Base-by-base conservation (phyloP, 2,113 vertebrate species). In the Aphyosemion australe region DNA sequence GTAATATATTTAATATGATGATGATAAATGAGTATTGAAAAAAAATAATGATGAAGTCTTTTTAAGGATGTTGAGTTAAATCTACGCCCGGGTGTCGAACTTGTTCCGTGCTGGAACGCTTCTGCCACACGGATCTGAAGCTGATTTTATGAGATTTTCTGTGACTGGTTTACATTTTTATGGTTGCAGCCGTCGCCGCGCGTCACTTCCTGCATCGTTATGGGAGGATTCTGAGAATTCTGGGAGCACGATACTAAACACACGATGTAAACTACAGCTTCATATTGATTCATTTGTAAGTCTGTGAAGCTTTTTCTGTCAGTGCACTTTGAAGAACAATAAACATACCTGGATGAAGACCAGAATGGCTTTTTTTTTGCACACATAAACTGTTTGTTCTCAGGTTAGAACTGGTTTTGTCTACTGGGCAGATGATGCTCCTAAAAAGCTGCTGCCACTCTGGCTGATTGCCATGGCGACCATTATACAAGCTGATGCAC, bases 361-460 rank as follows among this genome's bases (percentile, higher is more conserved):
- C 15, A 13, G 37, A 26, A 26, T 2, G 26, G 3, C 9, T 12
- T 45, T 59, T 21, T 46, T 81, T 14, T 58, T 65, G 14, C 54
- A 21, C 62, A 18, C 32, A 55, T 19, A 14, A 21, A 16, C 11
- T 21, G 37, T 61, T 63, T 58, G 49, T 32, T 32, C 21, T 61
- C 39, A 51, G 70, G 32, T 42, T 47, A 48, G 62, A 45, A 47
- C 11, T 50, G 34, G 60, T 73, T 47, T 72, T 61, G 74, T 75
- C 70, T 41, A 14, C 71, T 64, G 84, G 67, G 65, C 56, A 45
- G 75, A 65, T 26, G 26, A 80, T 75, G 64, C 79, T 87, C 69
- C 56, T 82, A 72, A 83, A 88, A 80, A 90, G 75, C 84, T 15
- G 41, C 80, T 73, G 84, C 82, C 81, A 65, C 76, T 61, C 76